Evolutionary conservation across 2,888 invertebrate genomes (phyloP).

Genomic region (Cylloceria caligata): DNA sequence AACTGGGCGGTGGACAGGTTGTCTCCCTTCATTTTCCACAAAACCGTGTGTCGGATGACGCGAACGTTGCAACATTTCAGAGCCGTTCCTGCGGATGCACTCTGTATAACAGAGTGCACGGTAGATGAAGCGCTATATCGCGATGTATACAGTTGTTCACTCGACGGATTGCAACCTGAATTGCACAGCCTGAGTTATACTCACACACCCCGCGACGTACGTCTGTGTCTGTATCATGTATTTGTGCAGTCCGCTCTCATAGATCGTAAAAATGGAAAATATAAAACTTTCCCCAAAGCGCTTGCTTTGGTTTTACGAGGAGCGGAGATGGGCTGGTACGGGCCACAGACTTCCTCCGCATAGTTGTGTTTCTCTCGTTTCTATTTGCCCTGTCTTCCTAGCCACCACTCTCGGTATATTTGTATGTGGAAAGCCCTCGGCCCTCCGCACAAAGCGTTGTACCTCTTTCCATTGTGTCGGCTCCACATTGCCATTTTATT

Average conservation of each 20-base stretch:
- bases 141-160: constrained; percentile 20
- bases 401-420: constrained; percentile 49
- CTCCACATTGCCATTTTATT: constrained; percentile 65
- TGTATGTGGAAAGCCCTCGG: constrained; percentile 25
- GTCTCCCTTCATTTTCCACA: constrained; percentile 26
- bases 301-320: constrained; percentile 76
- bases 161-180: constrained; percentile 51
- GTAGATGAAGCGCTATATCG: constrained; percentile 54
- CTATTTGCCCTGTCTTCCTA: constrained; percentile 53
- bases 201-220: not conserved
- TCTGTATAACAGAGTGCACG: constrained; percentile 42
- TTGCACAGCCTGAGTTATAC: constrained; percentile 3
- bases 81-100: constrained; percentile 59
- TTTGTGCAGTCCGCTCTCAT: constrained; percentile 42
- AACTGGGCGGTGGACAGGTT: constrained; percentile 36
- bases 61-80: constrained; percentile 45
- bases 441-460: constrained; percentile 14
- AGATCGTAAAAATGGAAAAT: constrained; percentile 78
- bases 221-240: not conserved
- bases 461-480: constrained; percentile 61
- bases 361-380: constrained; percentile 63
- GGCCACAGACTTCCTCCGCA: constrained; percentile 50
- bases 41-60: constrained; percentile 31
- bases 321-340: constrained; percentile 72
- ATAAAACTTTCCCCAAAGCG: constrained; percentile 82